A percentile compares a stretch with the other conserved stretches of the same genome.
phyloP scores from a whole-genome alignment of 2,113 vertebrate species.

The Eurystomus gularis region DNA sequence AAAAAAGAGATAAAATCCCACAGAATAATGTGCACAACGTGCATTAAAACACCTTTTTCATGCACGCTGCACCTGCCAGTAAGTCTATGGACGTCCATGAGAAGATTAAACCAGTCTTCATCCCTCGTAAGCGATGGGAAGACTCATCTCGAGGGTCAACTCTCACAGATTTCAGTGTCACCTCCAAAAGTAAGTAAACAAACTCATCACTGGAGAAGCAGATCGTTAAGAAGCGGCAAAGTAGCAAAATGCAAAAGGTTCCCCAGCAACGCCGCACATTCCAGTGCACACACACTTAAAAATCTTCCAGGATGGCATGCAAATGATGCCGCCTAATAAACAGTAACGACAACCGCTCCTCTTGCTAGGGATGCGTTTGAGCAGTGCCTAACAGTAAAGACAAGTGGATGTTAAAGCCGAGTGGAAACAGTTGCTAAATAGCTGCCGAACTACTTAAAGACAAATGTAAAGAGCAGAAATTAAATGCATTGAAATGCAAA shows the following conservation, averaged over 20 bases:
- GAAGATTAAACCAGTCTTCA: neutral
- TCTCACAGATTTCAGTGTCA: neutral
- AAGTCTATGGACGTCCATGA: accelerated
- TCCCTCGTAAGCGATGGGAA: neutral
- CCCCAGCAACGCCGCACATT: neutral
- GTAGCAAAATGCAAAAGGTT: neutral
- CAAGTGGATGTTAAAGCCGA: neutral
- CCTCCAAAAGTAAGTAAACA: neutral
- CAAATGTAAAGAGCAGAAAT: neutral
- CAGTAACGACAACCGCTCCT: neutral
- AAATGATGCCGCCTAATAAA: neutral
- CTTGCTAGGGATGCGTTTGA: neutral
- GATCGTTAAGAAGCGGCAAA: neutral
- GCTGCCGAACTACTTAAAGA: neutral
- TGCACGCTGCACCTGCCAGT: neutral
- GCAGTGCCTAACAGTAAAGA: neutral
- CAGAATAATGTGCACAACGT: accelerated
- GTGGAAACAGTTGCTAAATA: neutral
- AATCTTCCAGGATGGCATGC: neutral
- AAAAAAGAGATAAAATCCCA: neutral
- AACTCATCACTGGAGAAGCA: accelerated
- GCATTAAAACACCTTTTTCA: neutral
- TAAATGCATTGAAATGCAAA: neutral
- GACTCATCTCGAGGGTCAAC: neutral
- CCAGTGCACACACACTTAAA: neutral